phyloP scores from a whole-genome alignment of 2,888 invertebrate species.

The Drosophila pseudotakahashii region DNA sequence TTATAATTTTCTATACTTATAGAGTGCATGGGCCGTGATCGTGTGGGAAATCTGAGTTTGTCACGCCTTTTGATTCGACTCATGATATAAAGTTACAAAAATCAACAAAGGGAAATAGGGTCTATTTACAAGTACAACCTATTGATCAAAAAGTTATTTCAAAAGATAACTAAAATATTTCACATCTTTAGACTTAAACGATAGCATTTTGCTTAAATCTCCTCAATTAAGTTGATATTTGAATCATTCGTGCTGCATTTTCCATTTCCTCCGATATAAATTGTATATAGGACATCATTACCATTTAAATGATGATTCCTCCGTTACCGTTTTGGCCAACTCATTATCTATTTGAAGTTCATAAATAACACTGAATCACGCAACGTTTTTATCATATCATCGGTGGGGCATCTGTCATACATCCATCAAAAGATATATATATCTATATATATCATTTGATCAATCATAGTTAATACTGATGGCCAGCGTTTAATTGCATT shows the following conservation, averaged over 20 bases:
- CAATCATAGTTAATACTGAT: slow-evolving; percentile 60
- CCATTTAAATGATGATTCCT: not conserved
- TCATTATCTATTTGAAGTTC: slow-evolving; percentile 25
- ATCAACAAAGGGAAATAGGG: not conserved
- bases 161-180: no score
- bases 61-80: slow-evolving; percentile 29
- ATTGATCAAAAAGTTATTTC: not conserved
- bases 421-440: slow-evolving; percentile 26
- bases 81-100: slow-evolving; percentile 4
- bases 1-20: slow-evolving; percentile 22
- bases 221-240: not conserved
- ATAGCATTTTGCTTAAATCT: no score
- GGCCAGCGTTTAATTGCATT: slow-evolving; percentile 54
- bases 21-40: slow-evolving; percentile 8
- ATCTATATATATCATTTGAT: slow-evolving; percentile 42
- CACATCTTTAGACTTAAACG: no score
- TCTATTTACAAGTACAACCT: not conserved
- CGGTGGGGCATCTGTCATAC: slow-evolving; percentile 29
- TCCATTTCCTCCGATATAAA: slow-evolving; percentile 2
- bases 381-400: slow-evolving; percentile 38
- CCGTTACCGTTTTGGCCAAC: slow-evolving; percentile 16
- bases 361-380: slow-evolving; percentile 39
- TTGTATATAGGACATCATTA: slow-evolving; percentile 4
- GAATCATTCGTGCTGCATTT: not conserved
- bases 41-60: slow-evolving; percentile 34